A percentile compares a stretch with the other conserved stretches of the same genome.
Conservation (phyloP, 2,888 invertebrate species). For the Pandemis corylana region DNA sequence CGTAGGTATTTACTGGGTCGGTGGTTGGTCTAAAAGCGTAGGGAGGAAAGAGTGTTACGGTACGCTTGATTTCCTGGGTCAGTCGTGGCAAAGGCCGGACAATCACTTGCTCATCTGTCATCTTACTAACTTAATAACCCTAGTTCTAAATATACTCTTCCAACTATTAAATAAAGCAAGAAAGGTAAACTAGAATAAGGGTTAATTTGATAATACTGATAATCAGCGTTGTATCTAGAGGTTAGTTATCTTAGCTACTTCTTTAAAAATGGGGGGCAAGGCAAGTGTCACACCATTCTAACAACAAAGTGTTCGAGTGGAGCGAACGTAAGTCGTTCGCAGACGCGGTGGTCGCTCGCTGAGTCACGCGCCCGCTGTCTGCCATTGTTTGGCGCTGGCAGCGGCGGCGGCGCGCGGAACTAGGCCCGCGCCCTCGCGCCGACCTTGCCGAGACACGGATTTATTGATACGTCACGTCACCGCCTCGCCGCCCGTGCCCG, state of each 20-base stretch:
- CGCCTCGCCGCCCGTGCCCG: conserved; percentile 48
- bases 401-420: conserved; percentile 58
- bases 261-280: not conserved
- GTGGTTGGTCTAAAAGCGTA: not conserved
- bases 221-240: too few relatives aligned
- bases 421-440: conserved; percentile 77
- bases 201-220: too few relatives aligned
- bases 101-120: not conserved
- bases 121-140: not conserved
- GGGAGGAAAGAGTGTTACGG: too few relatives aligned
- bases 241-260: not conserved
- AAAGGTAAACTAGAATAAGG: too few relatives aligned
- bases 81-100: not conserved
- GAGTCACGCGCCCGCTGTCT: conserved; percentile 71
- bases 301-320: not conserved
- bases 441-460: conserved; percentile 82
- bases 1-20: conserved; percentile 3
- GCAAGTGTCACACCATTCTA: not conserved
- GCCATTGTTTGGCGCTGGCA: conserved; percentile 65
- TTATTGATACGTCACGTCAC: conserved; percentile 83
- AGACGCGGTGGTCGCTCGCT: conserved; percentile 47
- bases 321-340: conserved; percentile 6
- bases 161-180: too few relatives aligned
- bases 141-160: too few relatives aligned
- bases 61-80: not conserved